These are phyloP conservation scores for Phengaris alcon DNA, from an alignment of 2,888 invertebrate genomes.

Conservation along the genomic window DNA sequence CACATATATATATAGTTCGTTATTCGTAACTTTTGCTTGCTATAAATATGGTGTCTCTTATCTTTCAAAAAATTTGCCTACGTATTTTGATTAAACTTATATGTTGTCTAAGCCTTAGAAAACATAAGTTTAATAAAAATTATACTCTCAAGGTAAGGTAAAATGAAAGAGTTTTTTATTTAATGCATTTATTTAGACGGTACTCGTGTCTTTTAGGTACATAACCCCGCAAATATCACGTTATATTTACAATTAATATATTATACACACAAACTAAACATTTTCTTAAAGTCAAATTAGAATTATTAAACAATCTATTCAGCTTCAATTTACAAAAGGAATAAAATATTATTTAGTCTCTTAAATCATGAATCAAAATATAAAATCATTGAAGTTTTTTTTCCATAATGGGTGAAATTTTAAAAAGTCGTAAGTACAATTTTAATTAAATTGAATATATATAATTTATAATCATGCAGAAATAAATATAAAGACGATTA, in stretches of 20 bases:
- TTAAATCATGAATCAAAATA: too few species aligned
- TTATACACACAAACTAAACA: constrained; percentile 4
- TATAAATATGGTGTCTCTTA: too few species aligned
- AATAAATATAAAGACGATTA: neutral
- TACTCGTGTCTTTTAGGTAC: constrained; percentile 61
- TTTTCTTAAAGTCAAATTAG: neutral
- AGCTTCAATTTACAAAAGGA: neutral
- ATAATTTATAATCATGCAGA: neutral
- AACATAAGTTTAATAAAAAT: too few species aligned
- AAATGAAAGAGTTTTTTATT: constrained; percentile 34
- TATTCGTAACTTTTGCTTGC: too few species aligned
- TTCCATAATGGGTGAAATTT: neutral
- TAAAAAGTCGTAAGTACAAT: neutral
- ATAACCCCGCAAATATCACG: constrained; percentile 60
- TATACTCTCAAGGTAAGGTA: constrained; percentile 14
- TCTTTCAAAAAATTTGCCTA: too few species aligned
- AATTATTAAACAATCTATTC: neutral
- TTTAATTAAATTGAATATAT: neutral
- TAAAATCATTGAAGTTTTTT: neutral
- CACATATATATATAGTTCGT: too few species aligned
- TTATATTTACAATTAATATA: constrained; percentile 43
- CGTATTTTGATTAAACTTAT: too few species aligned
- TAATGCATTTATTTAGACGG: constrained; percentile 48
- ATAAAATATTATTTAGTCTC: neutral
- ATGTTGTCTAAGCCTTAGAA: too few species aligned